Evolutionary conservation across 1,140 invertebrate genomes (phyloP).

Genomic region (Drosophila quadrilineata): DNA sequence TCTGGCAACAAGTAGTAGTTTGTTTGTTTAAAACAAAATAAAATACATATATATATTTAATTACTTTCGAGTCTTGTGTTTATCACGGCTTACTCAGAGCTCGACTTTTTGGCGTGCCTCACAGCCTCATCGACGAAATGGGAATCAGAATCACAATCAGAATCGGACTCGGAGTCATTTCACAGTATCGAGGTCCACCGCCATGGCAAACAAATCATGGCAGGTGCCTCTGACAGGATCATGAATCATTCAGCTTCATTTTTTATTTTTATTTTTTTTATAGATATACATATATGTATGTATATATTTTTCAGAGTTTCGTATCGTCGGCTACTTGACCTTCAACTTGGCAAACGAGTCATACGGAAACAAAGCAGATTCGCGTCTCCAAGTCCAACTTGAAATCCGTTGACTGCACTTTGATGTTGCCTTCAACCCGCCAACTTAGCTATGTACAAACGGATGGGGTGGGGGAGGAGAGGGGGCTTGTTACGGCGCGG

Average conservation of each 20-base stretch:
- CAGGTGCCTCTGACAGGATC: constrained; percentile 50
- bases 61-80: constrained; percentile 61
- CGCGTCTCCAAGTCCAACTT: constrained; percentile 36
- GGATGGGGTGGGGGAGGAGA: too few species aligned
- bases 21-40: constrained; percentile 63
- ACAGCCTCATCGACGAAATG: too few species aligned
- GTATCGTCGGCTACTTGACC: constrained; percentile 60
- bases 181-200: constrained; percentile 18
- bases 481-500: constrained; percentile 13
- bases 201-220: too few species aligned
- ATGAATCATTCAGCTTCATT: constrained; percentile 30
- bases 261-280: neutral
- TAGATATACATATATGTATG: too few species aligned
- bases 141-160: too few species aligned
- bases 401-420: constrained; percentile 50
- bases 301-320: too few species aligned
- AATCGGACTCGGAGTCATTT: too few species aligned
- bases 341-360: constrained; percentile 74
- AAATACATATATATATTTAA: too few species aligned
- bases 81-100: constrained; percentile 48
- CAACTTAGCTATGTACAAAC: too few species aligned
- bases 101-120: neutral
- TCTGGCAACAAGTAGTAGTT: constrained; percentile 67
- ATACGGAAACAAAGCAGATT: constrained; percentile 60
- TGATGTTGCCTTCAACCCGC: constrained; percentile 63